Base-by-base conservation (phyloP, 2,888 invertebrate genomes). In the Pyralis farinalis region DNA sequence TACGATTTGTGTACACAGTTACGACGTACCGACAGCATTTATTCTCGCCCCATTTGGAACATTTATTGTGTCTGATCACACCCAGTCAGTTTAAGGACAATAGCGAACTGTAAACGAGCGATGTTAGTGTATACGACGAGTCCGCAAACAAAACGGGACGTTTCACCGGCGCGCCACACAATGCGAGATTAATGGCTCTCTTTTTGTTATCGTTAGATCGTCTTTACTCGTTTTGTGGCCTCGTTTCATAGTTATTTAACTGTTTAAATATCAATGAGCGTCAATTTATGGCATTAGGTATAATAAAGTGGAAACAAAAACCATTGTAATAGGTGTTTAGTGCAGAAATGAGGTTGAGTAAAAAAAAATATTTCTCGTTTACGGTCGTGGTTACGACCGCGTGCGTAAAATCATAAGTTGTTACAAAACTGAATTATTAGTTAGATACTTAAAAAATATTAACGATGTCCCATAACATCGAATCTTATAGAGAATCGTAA, bases 211-310 rank as follows among this genome's bases (percentile, higher is more conserved):
- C 76, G 69, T 64, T 65, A 68, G 74, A 80, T 80, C 76, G 72
- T 85, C 80, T 85, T 86, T 77, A 79, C 75, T 67, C 68, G 63
- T 75, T 84, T 82, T 83, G 84, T 80, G 73, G 78, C 68, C 73
- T 84, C 83, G 80, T 85, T 86, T 86, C 84, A 85, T 75, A 82
- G 78, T 77, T 75, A 78, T 84, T 83, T 78, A 72, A 70, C 72
- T 71, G 71, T 77, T 76, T 78, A 81, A 80, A 78, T 68, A 79
- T 67, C 67, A 77, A 79, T 76, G 63, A 75, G 73, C 77, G 63
- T 77, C 63, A 74, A 84, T 81, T 79, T 73, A 73, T 63, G 64
- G 60, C 59, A 55, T 73, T 71, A 71, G 63, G 59, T 62, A 63
- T 53, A 65, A 51, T 55, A 58, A 58, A 56, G 47, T 57, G 51